phyloP scores from a whole-genome alignment of 1,140 invertebrate species.

The Caenorhabditis remanei region DNA sequence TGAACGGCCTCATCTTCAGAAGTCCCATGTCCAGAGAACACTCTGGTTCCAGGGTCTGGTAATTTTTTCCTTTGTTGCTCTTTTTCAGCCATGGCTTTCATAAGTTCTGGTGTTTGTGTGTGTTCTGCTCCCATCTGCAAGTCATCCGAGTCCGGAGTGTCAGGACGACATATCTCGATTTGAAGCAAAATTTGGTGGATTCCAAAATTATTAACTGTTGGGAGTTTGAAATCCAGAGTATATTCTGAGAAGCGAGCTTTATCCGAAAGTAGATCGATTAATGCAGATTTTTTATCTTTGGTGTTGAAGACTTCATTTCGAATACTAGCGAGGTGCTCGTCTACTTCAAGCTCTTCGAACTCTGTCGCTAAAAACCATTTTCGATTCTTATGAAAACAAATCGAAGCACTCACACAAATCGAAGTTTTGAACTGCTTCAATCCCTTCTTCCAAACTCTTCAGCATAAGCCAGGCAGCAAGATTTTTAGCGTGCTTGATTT shows the following conservation, averaged over 20 bases:
- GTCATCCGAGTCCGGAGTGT: background rate
- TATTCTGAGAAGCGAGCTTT: slow-evolving; percentile 5
- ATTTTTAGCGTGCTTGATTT: slow-evolving; percentile 30
- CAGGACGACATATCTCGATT: background rate
- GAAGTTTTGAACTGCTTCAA: background rate
- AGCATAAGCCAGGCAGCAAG: slow-evolving; percentile 45
- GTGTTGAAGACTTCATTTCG: background rate
- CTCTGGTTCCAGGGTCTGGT: background rate
- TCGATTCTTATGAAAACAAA: background rate
- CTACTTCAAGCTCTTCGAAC: slow-evolving; percentile 21
- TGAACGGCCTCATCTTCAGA: slow-evolving; percentile 7
- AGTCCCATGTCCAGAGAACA: background rate
- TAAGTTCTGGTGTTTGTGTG: slow-evolving; percentile 15
- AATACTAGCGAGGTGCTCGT: background rate
- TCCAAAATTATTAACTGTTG: background rate
- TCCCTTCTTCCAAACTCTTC: slow-evolving; percentile 30
- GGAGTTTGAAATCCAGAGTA: background rate
- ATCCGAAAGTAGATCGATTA: slow-evolving; percentile 29
- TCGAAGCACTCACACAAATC: slow-evolving; percentile 7
- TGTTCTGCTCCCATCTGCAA: slow-evolving; percentile 43
- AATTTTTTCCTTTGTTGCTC: slow-evolving; percentile 5
- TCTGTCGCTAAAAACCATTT: background rate
- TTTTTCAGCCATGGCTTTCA: background rate
- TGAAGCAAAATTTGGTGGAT: slow-evolving; percentile 3
- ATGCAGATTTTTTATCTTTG: slow-evolving; percentile 4